phyloP scores from a whole-genome alignment of 2,113 vertebrate species.

The Pangasianodon hypophthalmus region DNA sequence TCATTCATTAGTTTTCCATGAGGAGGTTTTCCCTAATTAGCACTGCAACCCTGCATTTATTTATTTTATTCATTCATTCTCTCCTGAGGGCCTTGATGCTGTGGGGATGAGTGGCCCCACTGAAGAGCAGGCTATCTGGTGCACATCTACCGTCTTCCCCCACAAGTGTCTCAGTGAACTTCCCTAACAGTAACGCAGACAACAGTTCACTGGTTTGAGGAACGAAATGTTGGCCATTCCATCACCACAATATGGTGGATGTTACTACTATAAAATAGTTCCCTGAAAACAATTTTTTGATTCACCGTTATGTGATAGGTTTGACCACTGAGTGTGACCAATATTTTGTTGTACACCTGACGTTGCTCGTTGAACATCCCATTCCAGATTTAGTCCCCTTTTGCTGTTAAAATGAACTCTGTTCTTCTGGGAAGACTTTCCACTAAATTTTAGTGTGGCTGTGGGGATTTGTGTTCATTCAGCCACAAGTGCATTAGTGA shows the following conservation, averaged over 20 bases:
- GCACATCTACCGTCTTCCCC: neutral
- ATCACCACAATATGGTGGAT: neutral
- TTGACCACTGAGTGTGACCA: neutral
- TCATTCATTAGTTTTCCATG: neutral
- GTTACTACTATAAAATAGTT: neutral
- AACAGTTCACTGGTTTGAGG: neutral
- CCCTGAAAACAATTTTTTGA: neutral
- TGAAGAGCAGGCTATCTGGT: neutral
- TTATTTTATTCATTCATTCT: neutral
- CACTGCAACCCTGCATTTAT: neutral
- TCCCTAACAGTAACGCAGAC: neutral
- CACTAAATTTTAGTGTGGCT: neutral
- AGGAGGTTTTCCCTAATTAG: neutral
- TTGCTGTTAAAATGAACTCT: neutral
- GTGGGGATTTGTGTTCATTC: neutral
- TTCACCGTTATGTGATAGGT: neutral
- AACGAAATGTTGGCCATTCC: neutral
- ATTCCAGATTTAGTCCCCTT: neutral
- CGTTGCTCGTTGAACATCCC: neutral
- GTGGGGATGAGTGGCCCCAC: neutral
- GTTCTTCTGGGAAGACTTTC: neutral
- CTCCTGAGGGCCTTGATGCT: neutral
- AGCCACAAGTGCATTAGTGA: neutral
- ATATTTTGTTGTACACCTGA: neutral
- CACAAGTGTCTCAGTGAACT: neutral